Percentiles rank a stretch among this genome's conserved stretches.
Evolutionary conservation across 1,140 invertebrate species (phyloP).

Genomic region (Apis cerana): DNA sequence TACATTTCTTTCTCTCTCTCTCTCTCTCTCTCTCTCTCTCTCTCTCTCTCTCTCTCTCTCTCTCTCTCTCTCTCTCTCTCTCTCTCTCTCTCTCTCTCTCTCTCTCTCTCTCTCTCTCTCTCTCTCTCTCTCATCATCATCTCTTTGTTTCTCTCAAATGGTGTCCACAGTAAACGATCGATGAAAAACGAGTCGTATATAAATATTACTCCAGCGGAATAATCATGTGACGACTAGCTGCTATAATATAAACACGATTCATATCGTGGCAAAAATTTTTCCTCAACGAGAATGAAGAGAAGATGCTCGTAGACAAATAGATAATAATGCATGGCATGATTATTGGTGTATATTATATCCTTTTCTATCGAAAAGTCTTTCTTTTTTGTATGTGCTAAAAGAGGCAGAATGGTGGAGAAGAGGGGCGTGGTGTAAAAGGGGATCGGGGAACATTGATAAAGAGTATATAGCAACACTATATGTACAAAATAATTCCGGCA

Average conservation of each 20-base stretch:
- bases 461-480: conserved; percentile 40
- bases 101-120: neutral
- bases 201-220: conserved; percentile 53
- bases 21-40: neutral
- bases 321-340: conserved; percentile 57
- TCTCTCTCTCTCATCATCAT: neutral
- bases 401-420: conserved; percentile 34
- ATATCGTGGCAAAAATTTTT: conserved; percentile 16
- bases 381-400: conserved; percentile 24
- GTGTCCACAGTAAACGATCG: conserved; percentile 46
- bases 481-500: conserved; percentile 57
- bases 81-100: neutral
- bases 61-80: neutral
- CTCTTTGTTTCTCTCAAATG: neutral
- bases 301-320: conserved; percentile 52
- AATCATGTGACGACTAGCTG: conserved; percentile 52
- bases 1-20: neutral
- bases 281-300: conserved; percentile 38
- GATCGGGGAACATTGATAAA: conserved; percentile 30
- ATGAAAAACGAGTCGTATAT: conserved; percentile 45
- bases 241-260: conserved; percentile 49
- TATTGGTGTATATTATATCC: conserved; percentile 29
- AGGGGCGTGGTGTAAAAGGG: conserved; percentile 30
- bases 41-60: neutral
- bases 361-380: conserved; percentile 11